Evolutionary conservation across 2,888 invertebrate genomes (phyloP), one percentile per base, ranked within the genome.

Genomic region (Ephialtes manifestator): DNA sequence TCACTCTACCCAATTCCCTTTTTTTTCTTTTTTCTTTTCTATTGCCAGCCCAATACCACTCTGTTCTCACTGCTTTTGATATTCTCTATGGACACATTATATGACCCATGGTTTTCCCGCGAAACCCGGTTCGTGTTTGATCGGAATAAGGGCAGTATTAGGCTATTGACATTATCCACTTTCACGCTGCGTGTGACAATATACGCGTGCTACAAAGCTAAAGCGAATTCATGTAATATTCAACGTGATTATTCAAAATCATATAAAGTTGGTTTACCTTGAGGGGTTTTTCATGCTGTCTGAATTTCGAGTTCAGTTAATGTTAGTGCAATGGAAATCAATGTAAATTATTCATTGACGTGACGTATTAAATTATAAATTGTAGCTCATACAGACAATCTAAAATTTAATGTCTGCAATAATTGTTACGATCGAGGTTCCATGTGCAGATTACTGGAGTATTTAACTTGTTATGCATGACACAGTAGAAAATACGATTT

Each of bases 11-110:
- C 65, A 46, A 48, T 63, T 67, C 28, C n/a, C 39, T 43, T 55
- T 83, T 83, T 80, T 68, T 24, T 20, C 43, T 83, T 83, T 80
- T 68, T 24, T 20, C 43, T 53, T 53, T 67, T 43, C 68, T 51
- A 53, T 63, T 35, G 39, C 60, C 24, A 75, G 28, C 70, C 58
- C 53, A 43, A 65, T 20, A 67, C 48, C 68, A 63, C 85, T 85
- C 75, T 4, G 58, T 46, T 60, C 31, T 68, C 67, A 48, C 39
- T 76, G 79, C 72, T 76, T 83, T 63, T 68, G 58, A 79, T 84
- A 70, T 77, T 83, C 83, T 82, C 81, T 70, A 58, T 74, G 86
- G 86, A 84, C 79, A 72, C 82, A 60, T 84, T 82, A 80, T 84
- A 81, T 48, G 79, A n/a, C 71, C 24, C 71, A 85, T 60, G 82